Percentiles rank a stretch among this genome's conserved stretches.
Conservation (phyloP, 2,888 invertebrate genomes). For the Eilema depressum region DNA sequence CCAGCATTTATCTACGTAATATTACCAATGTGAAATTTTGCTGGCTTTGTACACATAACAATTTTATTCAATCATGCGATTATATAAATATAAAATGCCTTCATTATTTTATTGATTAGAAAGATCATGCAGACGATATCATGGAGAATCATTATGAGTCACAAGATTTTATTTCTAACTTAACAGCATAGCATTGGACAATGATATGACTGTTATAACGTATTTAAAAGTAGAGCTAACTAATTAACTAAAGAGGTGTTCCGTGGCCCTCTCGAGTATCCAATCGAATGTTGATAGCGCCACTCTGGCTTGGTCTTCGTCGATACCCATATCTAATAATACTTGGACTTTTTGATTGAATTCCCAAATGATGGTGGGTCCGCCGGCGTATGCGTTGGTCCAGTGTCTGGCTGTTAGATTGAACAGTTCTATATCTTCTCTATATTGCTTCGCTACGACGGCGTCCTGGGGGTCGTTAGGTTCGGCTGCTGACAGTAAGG, state of each 20-base stretch:
- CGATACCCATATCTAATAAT: conserved; percentile 97
- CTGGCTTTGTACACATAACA: background rate
- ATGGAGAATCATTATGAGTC: conserved; percentile 27
- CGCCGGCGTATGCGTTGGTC: conserved; percentile 97
- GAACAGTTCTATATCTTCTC: conserved; percentile 95
- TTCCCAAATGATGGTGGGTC: conserved; percentile 87
- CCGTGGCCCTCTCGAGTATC: conserved; percentile 97
- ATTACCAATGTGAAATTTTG: conserved; percentile 6
- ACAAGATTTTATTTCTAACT: conserved; percentile 31
- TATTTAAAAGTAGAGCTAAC: conserved; percentile 56
- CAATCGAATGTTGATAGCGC: conserved; percentile 97
- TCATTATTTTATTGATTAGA: conserved; percentile 16
- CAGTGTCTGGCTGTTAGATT: conserved; percentile 97
- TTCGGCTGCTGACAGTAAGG: conserved; percentile 95
- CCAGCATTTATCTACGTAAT: conserved; percentile 12
- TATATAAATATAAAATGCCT: conserved; percentile 12
- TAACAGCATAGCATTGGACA: conserved; percentile 36
- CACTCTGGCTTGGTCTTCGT: conserved; percentile 94
- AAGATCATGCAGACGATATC: conserved; percentile 26
- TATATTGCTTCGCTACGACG: conserved; percentile 98
- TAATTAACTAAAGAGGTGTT: conserved; percentile 85
- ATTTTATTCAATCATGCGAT: background rate
- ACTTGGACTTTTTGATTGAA: conserved; percentile 95
- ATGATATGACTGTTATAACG: conserved; percentile 30
- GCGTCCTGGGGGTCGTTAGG: conserved; percentile 98